A percentile compares a stretch with the other conserved stretches of the same genome.
phyloP scores from a whole-genome alignment of 1,140 invertebrate genomes.

The Brachionus plicatilis region DNA sequence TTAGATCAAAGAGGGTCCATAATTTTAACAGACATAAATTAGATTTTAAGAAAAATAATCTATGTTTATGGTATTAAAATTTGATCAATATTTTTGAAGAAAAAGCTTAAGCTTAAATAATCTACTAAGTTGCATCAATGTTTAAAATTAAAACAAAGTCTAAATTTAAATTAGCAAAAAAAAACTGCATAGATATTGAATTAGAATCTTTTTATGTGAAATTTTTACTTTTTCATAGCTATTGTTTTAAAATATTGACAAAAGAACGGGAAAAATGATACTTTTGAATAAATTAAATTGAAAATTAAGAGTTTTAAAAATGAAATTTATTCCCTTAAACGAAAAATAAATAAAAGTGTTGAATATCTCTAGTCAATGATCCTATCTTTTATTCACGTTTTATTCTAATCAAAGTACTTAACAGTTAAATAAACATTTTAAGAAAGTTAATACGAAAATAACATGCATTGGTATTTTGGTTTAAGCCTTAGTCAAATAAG shows the following conservation, averaged over 20 bases:
- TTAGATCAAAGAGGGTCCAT: neutral
- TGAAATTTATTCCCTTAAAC: neutral
- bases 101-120: neutral
- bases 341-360: neutral
- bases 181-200: neutral
- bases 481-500: neutral
- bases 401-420: neutral
- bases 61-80: neutral
- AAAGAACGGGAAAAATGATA: neutral
- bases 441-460: neutral
- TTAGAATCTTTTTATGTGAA: neutral
- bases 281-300: neutral
- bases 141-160: too few relatives aligned
- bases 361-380: neutral
- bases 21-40: neutral
- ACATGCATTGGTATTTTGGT: neutral
- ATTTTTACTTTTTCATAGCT: neutral
- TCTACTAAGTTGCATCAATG: neutral
- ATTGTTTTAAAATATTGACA: neutral
- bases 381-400: neutral
- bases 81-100: neutral
- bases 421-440: neutral
- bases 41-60: neutral
- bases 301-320: neutral
- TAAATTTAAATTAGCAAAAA: neutral